Evolutionary conservation across 2,113 vertebrate species (phyloP), one percentile per base, ranked within the genome.

Genomic region (Tupaia tana): DNA sequence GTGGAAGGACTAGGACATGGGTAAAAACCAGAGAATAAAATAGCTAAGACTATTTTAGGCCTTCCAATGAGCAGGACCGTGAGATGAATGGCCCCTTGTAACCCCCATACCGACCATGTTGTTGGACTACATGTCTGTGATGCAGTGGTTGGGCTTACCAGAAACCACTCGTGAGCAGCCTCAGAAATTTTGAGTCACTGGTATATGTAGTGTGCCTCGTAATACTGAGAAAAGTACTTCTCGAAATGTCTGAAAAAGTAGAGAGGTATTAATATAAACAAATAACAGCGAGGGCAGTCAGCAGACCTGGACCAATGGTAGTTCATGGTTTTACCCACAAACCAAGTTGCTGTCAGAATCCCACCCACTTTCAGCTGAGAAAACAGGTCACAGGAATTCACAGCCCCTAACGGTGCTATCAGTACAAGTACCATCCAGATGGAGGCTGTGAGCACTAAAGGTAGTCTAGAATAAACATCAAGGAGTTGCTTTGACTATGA

Each of bases 21-120:
- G 13, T 67, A 31, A 84, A 93, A 90, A 93, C 27, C 19, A 66
- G 52, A 90, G n/a, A 70, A 85, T 90, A 83, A 59, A 92, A 52
- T 63, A 52, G 8, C n/a, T 11, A 54, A 73, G 19, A 29, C 18
- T 88, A 54, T 52, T 73, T 56, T 61, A 77, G 73, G 25, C 2
- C 31, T 89, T 75, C 43, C 34, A 75, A 1, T 27, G n/a, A 90
- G 16, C 77, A 92, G 31, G 52, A 70, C 9, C 24, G 9, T 15
- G 31, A 92, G n/a, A 66, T 59, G 59, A 74, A 85, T 61, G 73
- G 67, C 27, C 27, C 8, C 89, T 83, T 92, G 73, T 52, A 83
- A 87, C 79, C 29, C 70, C 34, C 82, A 3, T 73, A 75, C 54
- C 52, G 67, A 78, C 34, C 15, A n/a, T 19, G 58, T 43, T 75